Percentiles rank a stretch among this genome's conserved stretches.
Conservation (phyloP, 2,797 vertebrate species). For the Sparidentex hasta region DNA sequence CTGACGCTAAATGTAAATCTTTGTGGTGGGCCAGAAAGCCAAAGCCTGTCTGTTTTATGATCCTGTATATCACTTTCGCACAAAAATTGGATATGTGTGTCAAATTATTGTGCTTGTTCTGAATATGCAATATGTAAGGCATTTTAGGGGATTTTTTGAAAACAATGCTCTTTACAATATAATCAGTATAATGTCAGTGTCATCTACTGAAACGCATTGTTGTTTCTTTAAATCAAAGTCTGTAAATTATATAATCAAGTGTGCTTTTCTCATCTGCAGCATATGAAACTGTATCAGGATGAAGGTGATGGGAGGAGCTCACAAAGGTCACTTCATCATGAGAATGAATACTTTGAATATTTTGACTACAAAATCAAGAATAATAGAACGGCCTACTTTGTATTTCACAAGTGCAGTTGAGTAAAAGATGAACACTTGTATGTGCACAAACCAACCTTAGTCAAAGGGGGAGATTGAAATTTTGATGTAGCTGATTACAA, state of each 20-base stretch:
- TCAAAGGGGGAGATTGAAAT: not conserved
- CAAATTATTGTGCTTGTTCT: not conserved
- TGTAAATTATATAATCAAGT: not conserved
- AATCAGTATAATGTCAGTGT: not conserved
- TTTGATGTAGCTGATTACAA: constrained; percentile 17
- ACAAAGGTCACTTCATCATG: not conserved
- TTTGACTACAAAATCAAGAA: not conserved
- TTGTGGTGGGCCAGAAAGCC: not conserved
- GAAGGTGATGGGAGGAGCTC: not conserved
- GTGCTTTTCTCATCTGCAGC: not conserved
- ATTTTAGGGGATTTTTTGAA: not conserved
- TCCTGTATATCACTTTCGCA: not conserved
- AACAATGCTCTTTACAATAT: not conserved
- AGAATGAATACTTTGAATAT: not conserved
- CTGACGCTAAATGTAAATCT: not conserved
- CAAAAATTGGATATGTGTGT: not conserved
- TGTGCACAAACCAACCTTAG: not conserved
- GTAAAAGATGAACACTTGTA: not conserved
- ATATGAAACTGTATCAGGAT: not conserved
- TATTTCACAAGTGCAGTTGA: not conserved
- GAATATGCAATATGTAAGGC: not conserved
- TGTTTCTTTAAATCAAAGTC: not conserved
- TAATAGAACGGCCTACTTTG: not conserved
- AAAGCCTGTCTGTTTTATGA: not conserved
- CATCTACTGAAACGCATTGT: not conserved